Evolutionary conservation across 2,888 invertebrate genomes (phyloP), one percentile per base, ranked within the genome.

Genomic region (Anoplius nigerrimus): DNA sequence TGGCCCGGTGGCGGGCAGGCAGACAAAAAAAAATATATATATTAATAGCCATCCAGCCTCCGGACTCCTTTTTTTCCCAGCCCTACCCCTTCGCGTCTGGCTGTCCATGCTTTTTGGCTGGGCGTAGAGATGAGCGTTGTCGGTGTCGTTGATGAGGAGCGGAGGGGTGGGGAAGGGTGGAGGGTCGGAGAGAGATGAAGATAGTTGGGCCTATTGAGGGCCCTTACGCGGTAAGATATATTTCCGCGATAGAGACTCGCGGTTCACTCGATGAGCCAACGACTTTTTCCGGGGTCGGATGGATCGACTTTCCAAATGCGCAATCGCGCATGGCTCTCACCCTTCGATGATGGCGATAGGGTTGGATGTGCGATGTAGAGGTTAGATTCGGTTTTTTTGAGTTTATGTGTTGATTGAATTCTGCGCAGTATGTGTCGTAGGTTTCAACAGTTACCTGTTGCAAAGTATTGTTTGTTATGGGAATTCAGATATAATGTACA

Each of bases 41-140:
- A 87, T 87, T 87, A 86, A 88, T 87, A 84, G 87, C 83, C 76
- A 83, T 79, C 86, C 84, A 87, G 86, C 87, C 87, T 84, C 79
- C 78, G 61, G 79, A 74, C 77, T 80, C 80, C 34, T 82, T 83
- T 82, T 42, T 62, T 24, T 42, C 54, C 56, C 54, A 45, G 16
- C 21, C 46, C 48, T 51, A 53, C 46, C 34, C n/a, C 8, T 20
- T 11, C 46, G 34, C 62, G 15, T 55, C 64, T 45, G 24, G 24
- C 51, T 16, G 22, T 34, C 51, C 1, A 2, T 54, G 34, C 34
- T 34, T 34, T 34, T 34, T 34, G 34, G 34, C 34, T 6, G 11
- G 34, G 27, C 27, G 27, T 2, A 27, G 27, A 27, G 27, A 27
- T 27, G 27, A 27, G 27, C 27, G 27, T 27, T 27, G n/a, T n/a